phyloP scores from a whole-genome alignment of 2,797 vertebrate species.

The Distichodus sexfasciatus region DNA sequence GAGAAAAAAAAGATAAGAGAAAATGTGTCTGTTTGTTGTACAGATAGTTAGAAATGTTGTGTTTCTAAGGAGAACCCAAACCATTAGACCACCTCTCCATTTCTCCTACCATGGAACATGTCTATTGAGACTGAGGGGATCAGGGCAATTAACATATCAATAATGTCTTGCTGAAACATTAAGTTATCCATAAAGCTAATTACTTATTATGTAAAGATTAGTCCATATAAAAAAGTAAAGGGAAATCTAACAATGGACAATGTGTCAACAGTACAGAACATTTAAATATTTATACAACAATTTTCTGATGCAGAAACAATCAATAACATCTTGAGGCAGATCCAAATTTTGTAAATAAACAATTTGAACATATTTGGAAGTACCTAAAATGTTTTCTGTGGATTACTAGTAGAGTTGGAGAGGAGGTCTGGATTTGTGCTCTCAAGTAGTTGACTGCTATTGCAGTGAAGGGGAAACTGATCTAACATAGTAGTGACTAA shows the following conservation, averaged over 20 bases:
- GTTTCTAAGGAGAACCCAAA: constrained; percentile 75
- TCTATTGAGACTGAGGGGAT: not conserved
- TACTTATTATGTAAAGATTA: no score
- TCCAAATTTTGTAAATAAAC: no score
- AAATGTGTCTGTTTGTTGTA: constrained; percentile 82
- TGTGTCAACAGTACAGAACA: not conserved
- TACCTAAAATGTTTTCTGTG: constrained; percentile 15
- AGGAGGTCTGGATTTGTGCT: constrained; percentile 70
- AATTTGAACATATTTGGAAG: not conserved
- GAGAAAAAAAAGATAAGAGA: constrained; percentile 56
- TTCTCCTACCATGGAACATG: constrained; percentile 4
- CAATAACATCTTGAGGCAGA: no score
- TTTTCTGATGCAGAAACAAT: no score
- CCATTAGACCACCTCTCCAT: constrained; percentile 47
- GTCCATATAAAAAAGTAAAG: not conserved
- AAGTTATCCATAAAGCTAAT: no score
- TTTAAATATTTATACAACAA: not conserved
- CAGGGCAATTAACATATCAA: constrained; percentile 18
- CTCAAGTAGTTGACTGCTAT: constrained; percentile 81
- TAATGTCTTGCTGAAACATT: not conserved
- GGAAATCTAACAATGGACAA: not conserved
- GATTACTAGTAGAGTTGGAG: constrained; percentile 52
- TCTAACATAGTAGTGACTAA: constrained; percentile 86
- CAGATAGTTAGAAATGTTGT: constrained; percentile 81
- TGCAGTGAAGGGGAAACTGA: constrained; percentile 79